These are phyloP conservation scores for Thalpophila matura DNA, from an alignment of 2,888 invertebrate genomes.

Conservation along the genomic window DNA sequence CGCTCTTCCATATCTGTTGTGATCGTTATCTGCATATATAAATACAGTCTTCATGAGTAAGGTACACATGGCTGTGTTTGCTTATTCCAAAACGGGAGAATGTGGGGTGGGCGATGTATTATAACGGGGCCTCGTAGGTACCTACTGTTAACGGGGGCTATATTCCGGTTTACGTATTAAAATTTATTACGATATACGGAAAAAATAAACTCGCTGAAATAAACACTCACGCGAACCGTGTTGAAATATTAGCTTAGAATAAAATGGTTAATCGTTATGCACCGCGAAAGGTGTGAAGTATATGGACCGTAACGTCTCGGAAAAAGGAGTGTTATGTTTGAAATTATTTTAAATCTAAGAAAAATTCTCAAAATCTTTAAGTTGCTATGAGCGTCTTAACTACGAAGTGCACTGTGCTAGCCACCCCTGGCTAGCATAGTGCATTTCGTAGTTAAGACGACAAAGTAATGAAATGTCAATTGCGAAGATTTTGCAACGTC, in stretches of 20 bases:
- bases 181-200: slow-evolving; percentile 26
- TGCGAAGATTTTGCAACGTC: slow-evolving; percentile 26
- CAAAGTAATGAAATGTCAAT: slow-evolving; percentile 9
- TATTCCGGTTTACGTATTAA: slow-evolving; percentile 16
- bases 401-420: too few species aligned
- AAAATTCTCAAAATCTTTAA: too few species aligned
- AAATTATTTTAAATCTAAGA: background rate
- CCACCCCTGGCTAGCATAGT: background rate
- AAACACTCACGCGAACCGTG: slow-evolving; percentile 18
- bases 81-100: slow-evolving; percentile 14
- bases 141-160: slow-evolving; percentile 5
- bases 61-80: slow-evolving; percentile 26
- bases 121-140: slow-evolving; percentile 8
- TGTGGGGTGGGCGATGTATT: slow-evolving; percentile 31
- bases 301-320: background rate
- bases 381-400: too few species aligned
- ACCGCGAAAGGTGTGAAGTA: slow-evolving; percentile 4
- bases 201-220: slow-evolving; percentile 30
- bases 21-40: slow-evolving; percentile 10
- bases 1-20: too few species aligned
- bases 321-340: background rate
- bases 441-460: background rate
- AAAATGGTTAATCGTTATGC: slow-evolving; percentile 16
- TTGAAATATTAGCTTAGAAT: slow-evolving; percentile 32
- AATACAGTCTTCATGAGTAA: slow-evolving; percentile 11